A percentile compares a stretch with the other conserved stretches of the same genome.
Conservation (phyloP, 2,797 vertebrate species). For the Channa striata region DNA sequence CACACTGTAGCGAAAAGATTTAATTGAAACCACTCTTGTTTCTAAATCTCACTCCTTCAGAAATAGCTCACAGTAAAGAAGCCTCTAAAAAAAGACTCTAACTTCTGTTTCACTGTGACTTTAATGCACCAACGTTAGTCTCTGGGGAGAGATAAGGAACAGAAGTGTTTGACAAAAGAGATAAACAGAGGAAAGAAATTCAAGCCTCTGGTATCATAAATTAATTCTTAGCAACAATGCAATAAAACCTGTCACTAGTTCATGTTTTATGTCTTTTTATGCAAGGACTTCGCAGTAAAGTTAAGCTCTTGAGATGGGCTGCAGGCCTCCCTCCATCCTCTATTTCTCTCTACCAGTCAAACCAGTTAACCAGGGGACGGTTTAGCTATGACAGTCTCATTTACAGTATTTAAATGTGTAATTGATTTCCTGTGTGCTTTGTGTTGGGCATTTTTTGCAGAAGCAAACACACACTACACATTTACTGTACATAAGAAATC, state of each 20-base stretch:
- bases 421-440: background rate
- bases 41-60: too few relatives aligned
- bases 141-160: constrained; percentile 2
- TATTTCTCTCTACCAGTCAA: background rate
- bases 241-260: constrained; percentile 4
- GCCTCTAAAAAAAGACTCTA: too few relatives aligned
- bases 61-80: too few relatives aligned
- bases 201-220: constrained; percentile 4
- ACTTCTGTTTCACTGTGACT: too few relatives aligned
- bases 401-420: background rate
- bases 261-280: constrained; percentile 4
- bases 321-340: background rate
- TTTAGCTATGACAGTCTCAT: constrained; percentile 8
- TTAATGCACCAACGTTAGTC: constrained; percentile 15
- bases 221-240: constrained; percentile 5
- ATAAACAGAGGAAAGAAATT: constrained; percentile 16
- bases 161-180: constrained; percentile 21
- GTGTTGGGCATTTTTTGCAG: background rate
- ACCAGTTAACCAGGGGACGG: background rate
- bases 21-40: too few relatives aligned
- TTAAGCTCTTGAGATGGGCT: background rate
- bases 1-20: too few relatives aligned
- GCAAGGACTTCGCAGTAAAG: constrained; percentile 2
- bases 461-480: constrained; percentile 12
- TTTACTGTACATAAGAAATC: background rate